Evolutionary conservation across 2,888 invertebrate species (phyloP).

Genomic region (Agonopterix heracliana): DNA sequence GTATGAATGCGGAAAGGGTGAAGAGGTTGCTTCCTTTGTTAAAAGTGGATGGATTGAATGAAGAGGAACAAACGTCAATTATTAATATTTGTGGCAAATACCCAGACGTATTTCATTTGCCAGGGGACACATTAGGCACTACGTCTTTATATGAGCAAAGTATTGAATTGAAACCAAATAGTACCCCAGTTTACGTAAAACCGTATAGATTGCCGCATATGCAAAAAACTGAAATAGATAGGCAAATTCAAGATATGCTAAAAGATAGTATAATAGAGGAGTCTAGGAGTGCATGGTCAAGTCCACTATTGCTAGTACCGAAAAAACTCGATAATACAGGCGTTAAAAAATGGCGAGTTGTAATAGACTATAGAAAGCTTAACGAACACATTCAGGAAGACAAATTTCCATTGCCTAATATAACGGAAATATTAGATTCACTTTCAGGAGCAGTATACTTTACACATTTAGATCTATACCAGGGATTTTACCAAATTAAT

Average conservation of each 20-base stretch:
- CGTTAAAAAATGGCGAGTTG: conserved; percentile 11
- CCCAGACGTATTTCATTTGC: conserved; percentile 5
- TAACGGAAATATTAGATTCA: too few relatives aligned
- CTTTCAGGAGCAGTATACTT: conserved; percentile 7
- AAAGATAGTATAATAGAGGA: conserved; percentile 7
- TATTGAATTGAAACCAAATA: conserved; percentile 9
- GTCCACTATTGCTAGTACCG: conserved; percentile 10
- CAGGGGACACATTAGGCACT: conserved; percentile 9
- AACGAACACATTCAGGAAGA: neutral
- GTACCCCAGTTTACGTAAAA: conserved; percentile 4
- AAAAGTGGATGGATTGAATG: neutral
- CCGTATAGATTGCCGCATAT: conserved; percentile 5
- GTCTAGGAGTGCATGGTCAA: conserved; percentile 6
- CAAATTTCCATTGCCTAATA: too few relatives aligned
- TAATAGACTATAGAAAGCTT: conserved; percentile 4
- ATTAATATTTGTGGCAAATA: conserved; percentile 8
- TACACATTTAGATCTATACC: conserved; percentile 9
- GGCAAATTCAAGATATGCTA: conserved; percentile 7
- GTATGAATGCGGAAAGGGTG: conserved; percentile 8
- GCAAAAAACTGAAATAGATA: conserved; percentile 5
- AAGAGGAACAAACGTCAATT: conserved; percentile 4
- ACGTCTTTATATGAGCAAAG: conserved; percentile 8
- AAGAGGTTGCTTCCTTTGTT: conserved; percentile 10
- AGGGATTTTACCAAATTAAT: conserved; percentile 9
- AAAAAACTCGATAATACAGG: conserved; percentile 1